Evolutionary conservation across 2,113 vertebrate species (phyloP), one percentile per base, ranked within the genome.

Genomic region (Trichechus manatus): DNA sequence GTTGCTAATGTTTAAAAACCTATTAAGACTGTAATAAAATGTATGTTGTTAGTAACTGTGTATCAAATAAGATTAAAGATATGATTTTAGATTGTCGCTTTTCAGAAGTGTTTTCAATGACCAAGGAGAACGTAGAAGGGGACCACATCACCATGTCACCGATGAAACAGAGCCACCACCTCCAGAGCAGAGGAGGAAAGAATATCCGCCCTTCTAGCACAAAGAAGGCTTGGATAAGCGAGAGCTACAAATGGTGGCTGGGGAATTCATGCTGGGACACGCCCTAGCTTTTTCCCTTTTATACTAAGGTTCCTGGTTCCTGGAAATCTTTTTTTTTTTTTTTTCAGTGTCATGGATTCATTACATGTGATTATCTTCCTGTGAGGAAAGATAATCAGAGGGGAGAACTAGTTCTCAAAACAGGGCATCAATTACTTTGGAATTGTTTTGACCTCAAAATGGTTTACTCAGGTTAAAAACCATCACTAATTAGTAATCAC

Each of bases 351-450:
- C 77, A 19, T 87, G 53, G 14, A 63, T 78, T 70, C 4, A 59
- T 89, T 70, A 53, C 2, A 47, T 29, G 36, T 29, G 80, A 68
- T 47, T 27, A 15, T 75, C 59, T 91, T 91, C 42, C 44, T 81
- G 33, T 64, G 27, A 95, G 39, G 42, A 91, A 85, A 44, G 36
- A 70, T 94, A 92, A 74, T 75, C 44, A 91, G 36, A 44, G 42
- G 29, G 63, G 20, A 91, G 75, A 80, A 87, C 63, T n/a, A 59
- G 20, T 14, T 93, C 95, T 86, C 74, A 64, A 42, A 88, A 64
- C 20, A 93, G 42, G 47, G 36, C 36, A 83, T 80, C 44, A 19
- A 23, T 94, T 77, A 87, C 15, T 80, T 53, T 79, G 82, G 23
- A 82, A 91, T 53, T 56, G 29, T 42, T 74, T 29, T 74, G 36